Base-by-base conservation (phyloP, 2,888 invertebrate genomes). In the Drosophila mercatorum region DNA sequence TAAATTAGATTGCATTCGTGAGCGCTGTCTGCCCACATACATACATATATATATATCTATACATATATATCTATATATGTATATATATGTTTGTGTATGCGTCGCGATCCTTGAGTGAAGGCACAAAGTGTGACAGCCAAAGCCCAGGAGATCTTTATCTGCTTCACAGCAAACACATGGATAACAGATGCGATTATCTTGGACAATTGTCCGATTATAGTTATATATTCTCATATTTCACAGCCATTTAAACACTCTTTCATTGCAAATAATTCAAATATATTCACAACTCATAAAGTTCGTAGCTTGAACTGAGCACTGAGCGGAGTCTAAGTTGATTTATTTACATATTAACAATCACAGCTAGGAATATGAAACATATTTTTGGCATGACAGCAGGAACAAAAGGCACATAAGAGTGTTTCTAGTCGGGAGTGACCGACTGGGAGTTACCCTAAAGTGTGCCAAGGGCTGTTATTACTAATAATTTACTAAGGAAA, bases 1-100 rank as follows among this genome's bases (percentile, higher is more conserved):
- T 85, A 88, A 84, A 84, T 84, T 84, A 80, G 88, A 84, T 88
- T 88, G 83, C 85, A 82, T 73, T 82, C 81, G 77, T 66, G 70
- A 66, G 66, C 14, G 31, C 26, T 34, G 8, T 44, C 43, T 57
- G 43, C 34, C 43, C 14, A 41, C 8, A 41, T 5, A 12, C 28
- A 28, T 4, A 5, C 7, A 34, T 51, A n/a, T 17, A 5, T 17
- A 2, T 14, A 2, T n/a, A 1, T 22, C 0, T 22, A 11, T 7
- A 34, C 34, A n/a, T 17, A 11, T 7, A 34, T 51, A n/a, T 17
- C 2, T 17, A 2, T 14, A 4, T n/a, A 1, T 22, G 0, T 4
- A 2, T 14, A 4, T n/a, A 1, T 22, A 1, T 43, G 7, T 31
- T 5, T n/a, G 1, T 34, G 11, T 1, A 1, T 52, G 17, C 17